Evolutionary conservation across 2,888 invertebrate species (phyloP).

Genomic region (Drosophila longiperda): DNA sequence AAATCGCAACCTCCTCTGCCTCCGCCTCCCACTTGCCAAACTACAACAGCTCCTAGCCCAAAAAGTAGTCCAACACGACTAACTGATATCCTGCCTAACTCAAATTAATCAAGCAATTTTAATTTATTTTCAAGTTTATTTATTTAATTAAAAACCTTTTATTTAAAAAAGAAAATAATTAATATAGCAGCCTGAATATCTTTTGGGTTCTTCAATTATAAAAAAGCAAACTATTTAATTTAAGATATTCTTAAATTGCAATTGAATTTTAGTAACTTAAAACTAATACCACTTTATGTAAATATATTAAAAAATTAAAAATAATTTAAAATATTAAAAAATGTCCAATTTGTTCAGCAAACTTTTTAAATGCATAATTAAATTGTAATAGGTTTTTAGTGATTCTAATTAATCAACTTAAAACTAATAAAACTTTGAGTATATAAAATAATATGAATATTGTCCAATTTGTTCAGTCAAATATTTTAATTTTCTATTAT

Average conservation of each 20-base stretch:
- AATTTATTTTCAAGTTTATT: not conserved
- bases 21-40: not conserved
- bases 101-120: not conserved
- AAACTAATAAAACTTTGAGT: too few species aligned
- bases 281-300: too few species aligned
- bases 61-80: conserved; percentile 11
- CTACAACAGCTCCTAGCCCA: not conserved
- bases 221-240: not conserved
- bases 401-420: too few species aligned
- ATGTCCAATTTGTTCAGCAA: too few species aligned
- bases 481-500: not conserved
- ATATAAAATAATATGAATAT: too few species aligned
- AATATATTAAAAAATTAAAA: too few species aligned
- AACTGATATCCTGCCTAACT: conserved; percentile 19
- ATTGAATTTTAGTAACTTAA: not conserved
- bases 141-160: not conserved
- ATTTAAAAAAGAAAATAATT: not conserved
- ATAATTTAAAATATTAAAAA: too few species aligned
- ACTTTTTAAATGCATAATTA: too few species aligned
- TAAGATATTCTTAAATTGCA: not conserved
- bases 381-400: too few species aligned
- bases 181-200: not conserved
- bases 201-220: not conserved
- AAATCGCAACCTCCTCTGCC: not conserved
- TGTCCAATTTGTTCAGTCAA: not conserved